Percentiles rank a stretch among this genome's conserved stretches.
phyloP scores from a whole-genome alignment of 2,113 vertebrate species.

The Lepisosteus oculatus region DNA sequence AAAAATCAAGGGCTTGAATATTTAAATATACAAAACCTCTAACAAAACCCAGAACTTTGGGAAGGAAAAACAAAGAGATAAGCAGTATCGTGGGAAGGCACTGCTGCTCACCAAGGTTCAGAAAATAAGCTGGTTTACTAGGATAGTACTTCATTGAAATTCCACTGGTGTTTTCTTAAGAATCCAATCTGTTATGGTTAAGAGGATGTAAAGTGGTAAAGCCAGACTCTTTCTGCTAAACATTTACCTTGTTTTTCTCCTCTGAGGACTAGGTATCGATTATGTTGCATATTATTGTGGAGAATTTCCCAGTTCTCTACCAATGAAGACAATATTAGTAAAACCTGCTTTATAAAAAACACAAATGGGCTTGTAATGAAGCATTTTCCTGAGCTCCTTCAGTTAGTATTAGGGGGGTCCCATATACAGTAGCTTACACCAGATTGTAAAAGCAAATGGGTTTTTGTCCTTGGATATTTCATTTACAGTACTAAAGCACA shows the following conservation, averaged over 20 bases:
- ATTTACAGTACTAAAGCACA: too few relatives aligned
- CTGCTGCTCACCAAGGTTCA: neutral
- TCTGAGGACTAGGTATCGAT: neutral
- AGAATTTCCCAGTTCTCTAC: neutral
- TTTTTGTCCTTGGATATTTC: neutral
- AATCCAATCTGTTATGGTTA: slow-evolving; percentile 45
- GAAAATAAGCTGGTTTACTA: slow-evolving; percentile 8
- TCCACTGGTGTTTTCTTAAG: slow-evolving; percentile 43
- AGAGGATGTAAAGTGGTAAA: slow-evolving; percentile 3
- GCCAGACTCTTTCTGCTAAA: slow-evolving; percentile 1
- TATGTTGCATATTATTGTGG: neutral
- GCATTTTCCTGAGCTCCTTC: neutral
- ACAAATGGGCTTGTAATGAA: neutral
- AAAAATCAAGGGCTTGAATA: neutral
- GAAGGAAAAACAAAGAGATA: neutral
- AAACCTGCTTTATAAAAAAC: neutral
- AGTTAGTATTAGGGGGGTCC: neutral
- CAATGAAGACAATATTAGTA: neutral
- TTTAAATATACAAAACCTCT: neutral
- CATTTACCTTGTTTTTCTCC: neutral
- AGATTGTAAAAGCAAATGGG: neutral
- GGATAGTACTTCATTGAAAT: slow-evolving; percentile 36
- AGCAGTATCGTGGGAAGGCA: slow-evolving; percentile 4
- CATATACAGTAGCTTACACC: neutral
- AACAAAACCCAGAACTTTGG: neutral